Base-by-base conservation (phyloP, 2,113 vertebrate species). In the Pantherophis guttatus region DNA sequence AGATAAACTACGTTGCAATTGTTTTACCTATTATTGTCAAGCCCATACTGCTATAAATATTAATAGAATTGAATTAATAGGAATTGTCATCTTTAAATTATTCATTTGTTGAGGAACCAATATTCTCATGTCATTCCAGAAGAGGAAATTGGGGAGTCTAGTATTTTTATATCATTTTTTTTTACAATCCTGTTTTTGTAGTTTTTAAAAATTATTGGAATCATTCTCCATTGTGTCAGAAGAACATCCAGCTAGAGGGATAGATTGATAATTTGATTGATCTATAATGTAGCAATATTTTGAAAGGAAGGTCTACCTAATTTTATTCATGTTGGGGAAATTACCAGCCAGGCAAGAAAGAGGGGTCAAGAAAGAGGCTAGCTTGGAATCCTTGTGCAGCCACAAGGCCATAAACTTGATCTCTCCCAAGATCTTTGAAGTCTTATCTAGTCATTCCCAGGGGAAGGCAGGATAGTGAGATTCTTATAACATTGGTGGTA, bases 41-140 rank as follows among this genome's bases (percentile, higher is more conserved):
- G 24, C 2, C 11, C 54, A 62, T 48, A 62, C 11, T 48, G 75
- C 81, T 39, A 55, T 55, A 54, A 91, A 50, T 44, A 9, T 87
- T 62, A 59, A 5, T 8, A 87, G 3, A 91, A 13, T 52, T n/a
- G 39, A 59, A 48, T 5, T 7, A n/a, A 5, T 58, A n/a, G 39
- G 10, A 62, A 50, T 62, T 86, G 52, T 29, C n/a, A 9, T 3
- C 48, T 33, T 54, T 86, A 52, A 23, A 55, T 26, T n/a, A 48
- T 58, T 86, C 44, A n/a, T 59, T 52, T 87, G 26, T 59, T 86
- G 39, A 29, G 29, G 26, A 62, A n/a, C 44, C 50, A 26, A 33
- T 29, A 26, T 29, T 62, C 13, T 90, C 91, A n/a, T 81, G 91
- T 87, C 6, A 91, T 90, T 93, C 92, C 90, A 94, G 33, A 96